These are phyloP conservation scores for Rhagologus leucostigma DNA, from an alignment of 2,113 vertebrate genomes.

Conservation along the genomic window DNA sequence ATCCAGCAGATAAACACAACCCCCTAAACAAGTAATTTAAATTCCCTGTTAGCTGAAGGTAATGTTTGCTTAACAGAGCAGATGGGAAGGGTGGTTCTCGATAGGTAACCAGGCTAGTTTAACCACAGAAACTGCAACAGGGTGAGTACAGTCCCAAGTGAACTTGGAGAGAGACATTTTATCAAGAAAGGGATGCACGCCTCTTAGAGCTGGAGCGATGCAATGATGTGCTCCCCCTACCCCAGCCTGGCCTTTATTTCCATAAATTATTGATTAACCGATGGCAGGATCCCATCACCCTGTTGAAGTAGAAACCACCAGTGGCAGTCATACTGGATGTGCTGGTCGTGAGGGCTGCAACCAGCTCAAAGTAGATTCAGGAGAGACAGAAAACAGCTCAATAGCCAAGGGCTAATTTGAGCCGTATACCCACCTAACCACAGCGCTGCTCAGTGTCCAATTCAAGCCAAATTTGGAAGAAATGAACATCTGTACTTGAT, in stretches of 20 bases:
- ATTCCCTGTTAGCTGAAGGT: not conserved
- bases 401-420: not conserved
- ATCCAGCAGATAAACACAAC: not conserved
- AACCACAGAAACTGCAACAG: not conserved
- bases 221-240: no score
- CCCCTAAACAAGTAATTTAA: not conserved
- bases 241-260: not conserved
- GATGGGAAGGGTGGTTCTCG: not conserved
- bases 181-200: fast-evolving
- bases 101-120: not conserved
- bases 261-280: no score
- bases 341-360: not conserved
- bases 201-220: not conserved
- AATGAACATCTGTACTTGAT: not conserved
- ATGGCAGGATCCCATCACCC: no score
- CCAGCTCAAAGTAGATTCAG: not conserved
- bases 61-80: not conserved
- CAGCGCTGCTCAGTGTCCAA: not conserved
- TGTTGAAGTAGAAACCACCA: not conserved
- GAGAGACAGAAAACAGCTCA: not conserved
- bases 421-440: not conserved
- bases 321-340: fast-evolving
- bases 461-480: not conserved
- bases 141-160: not conserved
- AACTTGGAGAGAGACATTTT: not conserved